Base-by-base conservation (phyloP, 2,888 invertebrate species). In the Prostheceraeus crozeri region DNA sequence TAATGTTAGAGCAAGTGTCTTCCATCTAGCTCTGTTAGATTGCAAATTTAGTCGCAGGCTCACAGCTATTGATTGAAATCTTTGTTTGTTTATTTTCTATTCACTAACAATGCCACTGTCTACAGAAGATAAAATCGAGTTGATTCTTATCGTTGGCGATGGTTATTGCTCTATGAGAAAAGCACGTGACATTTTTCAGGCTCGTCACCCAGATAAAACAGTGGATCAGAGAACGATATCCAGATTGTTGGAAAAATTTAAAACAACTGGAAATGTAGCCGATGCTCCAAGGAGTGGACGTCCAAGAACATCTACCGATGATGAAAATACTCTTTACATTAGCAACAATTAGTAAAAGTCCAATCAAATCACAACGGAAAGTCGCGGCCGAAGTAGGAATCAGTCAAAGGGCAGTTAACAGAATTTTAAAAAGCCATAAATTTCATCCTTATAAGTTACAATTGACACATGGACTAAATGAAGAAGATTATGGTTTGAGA, bases 101-200 rank as follows among this genome's bases (percentile, higher is more conserved):
- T n/a, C n/a, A n/a, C n/a, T n/a, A 40, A 40, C 19, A 40, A 48
- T 48, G 48, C 48, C 48, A 30, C 48, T 48, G 25, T 28, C 48
- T 28, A 48, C 25, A 48, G 48, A 48, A 48, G 27, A 48, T 25
- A 25, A 30, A 48, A 30, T 48, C 25, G 48, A 48, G 28, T 30
- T 48, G 28, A 30, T 48, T 25, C 48, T 48, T 48, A 48, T 48
- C 25, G 23, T 48, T 48, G 48, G 48, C 25, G 48, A 48, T 16
- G 48, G 45, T 40, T 11, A 40, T 40, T 40, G 45, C 21, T 14
- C 45, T 40, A 14, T 14, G 6, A 40, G 45, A 19, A 19, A 40
- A 40, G 19, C 45, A 19, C 21, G 45, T 14, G 8, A 40, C n/a
- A 40, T 40, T 14, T 40, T 40, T 40, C 8, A 14, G 21, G 14